Conservation (phyloP, 2,113 vertebrate species). For the Marmota monax region DNA sequence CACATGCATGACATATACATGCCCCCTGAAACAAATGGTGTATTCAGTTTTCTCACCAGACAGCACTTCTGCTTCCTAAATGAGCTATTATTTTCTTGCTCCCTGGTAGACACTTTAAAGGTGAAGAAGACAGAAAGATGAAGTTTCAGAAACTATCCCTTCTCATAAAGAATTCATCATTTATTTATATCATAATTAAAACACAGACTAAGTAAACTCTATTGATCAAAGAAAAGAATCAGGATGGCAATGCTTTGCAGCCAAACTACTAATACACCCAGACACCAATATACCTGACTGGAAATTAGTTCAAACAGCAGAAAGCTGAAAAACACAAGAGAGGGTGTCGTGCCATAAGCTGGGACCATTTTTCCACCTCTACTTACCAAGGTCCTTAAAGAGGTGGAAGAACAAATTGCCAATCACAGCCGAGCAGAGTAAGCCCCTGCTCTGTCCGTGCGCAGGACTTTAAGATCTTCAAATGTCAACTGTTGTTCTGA, state of each 20-base stretch:
- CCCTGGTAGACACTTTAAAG: not conserved
- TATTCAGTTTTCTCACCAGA: not conserved
- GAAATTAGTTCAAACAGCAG: constrained; percentile 59
- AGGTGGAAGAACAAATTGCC: not conserved
- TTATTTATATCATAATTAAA: constrained; percentile 56
- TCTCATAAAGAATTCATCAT: not conserved
- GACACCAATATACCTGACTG: not conserved
- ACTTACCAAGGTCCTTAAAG: constrained; percentile 30
- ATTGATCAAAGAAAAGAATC: constrained; percentile 55
- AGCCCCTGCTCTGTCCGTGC: accelerated
- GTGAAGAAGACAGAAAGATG: not conserved
- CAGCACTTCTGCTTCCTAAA: not conserved
- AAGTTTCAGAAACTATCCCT: constrained; percentile 16
- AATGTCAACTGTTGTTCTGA: not conserved
- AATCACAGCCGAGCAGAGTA: not conserved
- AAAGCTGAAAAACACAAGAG: constrained; percentile 13
- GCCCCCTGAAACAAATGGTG: not conserved
- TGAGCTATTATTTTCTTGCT: not conserved
- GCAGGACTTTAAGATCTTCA: not conserved
- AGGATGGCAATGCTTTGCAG: not conserved
- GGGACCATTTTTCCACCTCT: not conserved
- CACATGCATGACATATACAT: not conserved
- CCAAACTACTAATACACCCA: constrained; percentile 58
- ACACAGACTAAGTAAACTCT: constrained; percentile 53
- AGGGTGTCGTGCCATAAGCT: not conserved